Evolutionary conservation across 2,888 invertebrate genomes (phyloP), one percentile per base, ranked within the genome.

Genomic region (Crocallis elinguaria): DNA sequence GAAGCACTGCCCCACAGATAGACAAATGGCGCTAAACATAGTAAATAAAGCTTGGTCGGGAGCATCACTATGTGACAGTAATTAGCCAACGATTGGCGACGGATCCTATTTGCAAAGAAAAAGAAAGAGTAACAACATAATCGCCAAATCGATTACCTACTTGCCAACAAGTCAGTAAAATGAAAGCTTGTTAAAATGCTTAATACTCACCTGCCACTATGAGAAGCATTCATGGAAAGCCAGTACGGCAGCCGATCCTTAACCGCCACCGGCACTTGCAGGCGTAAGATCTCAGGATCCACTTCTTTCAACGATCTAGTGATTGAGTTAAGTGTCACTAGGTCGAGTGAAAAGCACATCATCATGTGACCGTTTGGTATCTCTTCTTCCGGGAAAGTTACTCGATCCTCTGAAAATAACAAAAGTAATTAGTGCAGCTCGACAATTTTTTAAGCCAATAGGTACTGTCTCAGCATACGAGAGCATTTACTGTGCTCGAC

Each of bases 301-400:
- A 68, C 57, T 1, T 66, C 57, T 29, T 54, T 66, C 0, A 86
- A 32, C 1, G 64, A 44, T 1, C 43, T 21, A 0, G 72, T 74
- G 13, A 86, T 39, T 0, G 49, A 41, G 50, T 85, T 81, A n/a
- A 84, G 12, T 0, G 73, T 71, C 0, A 43, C 3, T 36, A 80
- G 36, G 21, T 77, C 71, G 17, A 84, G 37, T 0, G 79, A 67
- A 3, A 86, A 5, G 37, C 87, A 86, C 60, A 71, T 60, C 0
- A 86, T 29, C 13, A 85, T 51, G 49, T 86, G 86, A 0, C 87
- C 86, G 11, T 77, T 67, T 0, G 38, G 25, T 1, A 68, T 46
- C 54, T 84, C 79, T 0, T 58, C 38, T 0, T 54, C 57, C 0
- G 82, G 82, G 46, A 84, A 79, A 6, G 43, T 39, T 0, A 67